These are phyloP conservation scores for Odontomyia ornata DNA, from an alignment of 2,888 invertebrate species.

Conservation along the genomic window DNA sequence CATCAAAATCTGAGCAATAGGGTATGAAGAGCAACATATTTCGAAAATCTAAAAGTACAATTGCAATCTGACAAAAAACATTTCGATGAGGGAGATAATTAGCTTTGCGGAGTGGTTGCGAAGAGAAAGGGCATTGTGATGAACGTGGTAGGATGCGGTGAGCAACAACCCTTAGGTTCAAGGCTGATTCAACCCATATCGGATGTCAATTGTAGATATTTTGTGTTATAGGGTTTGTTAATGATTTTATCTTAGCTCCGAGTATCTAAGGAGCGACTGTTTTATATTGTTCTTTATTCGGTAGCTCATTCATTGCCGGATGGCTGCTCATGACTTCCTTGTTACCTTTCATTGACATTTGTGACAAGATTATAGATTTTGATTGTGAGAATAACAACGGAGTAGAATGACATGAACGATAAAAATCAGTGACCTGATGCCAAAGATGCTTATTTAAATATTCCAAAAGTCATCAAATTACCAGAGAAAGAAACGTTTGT, in stretches of 20 bases:
- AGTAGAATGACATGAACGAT: background rate
- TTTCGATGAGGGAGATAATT: slow-evolving; percentile 40
- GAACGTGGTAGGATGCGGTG: background rate
- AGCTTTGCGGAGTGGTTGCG: slow-evolving; percentile 9
- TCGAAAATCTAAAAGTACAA: slow-evolving; percentile 24
- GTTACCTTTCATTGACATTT: slow-evolving; percentile 33
- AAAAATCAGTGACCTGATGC: slow-evolving; percentile 38
- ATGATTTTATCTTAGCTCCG: slow-evolving; percentile 19
- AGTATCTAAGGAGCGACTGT: background rate
- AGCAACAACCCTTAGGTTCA: slow-evolving; percentile 27
- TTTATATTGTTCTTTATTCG: background rate
- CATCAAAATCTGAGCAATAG: background rate
- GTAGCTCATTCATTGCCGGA: background rate
- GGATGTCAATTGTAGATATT: slow-evolving; percentile 29
- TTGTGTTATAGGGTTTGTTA: slow-evolving; percentile 13
- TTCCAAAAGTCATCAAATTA: slow-evolving; percentile 6
- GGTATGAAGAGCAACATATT: slow-evolving; percentile 26
- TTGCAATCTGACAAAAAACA: slow-evolving; percentile 20
- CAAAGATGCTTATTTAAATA: background rate
- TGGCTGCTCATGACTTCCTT: slow-evolving; percentile 2
- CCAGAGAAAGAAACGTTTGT: background rate
- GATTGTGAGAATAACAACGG: slow-evolving; percentile 3
- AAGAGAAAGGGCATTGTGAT: background rate
- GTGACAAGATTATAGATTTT: background rate
- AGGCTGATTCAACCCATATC: slow-evolving; percentile 27